Base-by-base conservation (phyloP, 1,140 invertebrate species). In the Hormaphis cornu region DNA sequence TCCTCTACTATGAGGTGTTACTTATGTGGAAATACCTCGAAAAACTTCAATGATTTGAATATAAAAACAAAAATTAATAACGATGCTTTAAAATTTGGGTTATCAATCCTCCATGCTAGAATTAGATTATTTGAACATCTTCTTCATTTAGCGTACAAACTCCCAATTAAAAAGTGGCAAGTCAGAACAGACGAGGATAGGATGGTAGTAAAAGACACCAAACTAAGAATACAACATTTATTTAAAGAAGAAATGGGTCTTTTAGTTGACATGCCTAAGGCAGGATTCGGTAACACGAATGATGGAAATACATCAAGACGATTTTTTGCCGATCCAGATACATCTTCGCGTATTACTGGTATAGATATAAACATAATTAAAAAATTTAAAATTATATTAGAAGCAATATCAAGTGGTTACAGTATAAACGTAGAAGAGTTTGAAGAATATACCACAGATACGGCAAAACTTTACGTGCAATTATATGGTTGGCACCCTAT, bases 41-140 rank as follows among this genome's bases (percentile, higher is more conserved):
- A 76, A 75, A 61, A 77, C 7, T 78, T 80, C 58, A 80, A 80
- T 69, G 72, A 76, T 40, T 69, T 78, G 12, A 58, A 72, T 28
- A n/a, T 72, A 6, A 20, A 63, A 72, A 74, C 61, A 74, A 63
- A 69, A 9, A 71, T 74, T 63, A 74, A 12, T 63, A 71, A 50
- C 33, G 66, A 59, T 8, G 14, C 7, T 40, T 40, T 40, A 40
- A 14, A 14, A 40, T 40, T 40, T 40, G 14, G 37, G 7, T 40
- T 40, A 40, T 8, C 37, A 8, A 14, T 40, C 14, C 14, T 40
- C 7, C 37, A 40, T 40, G 37, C 7, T 7, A 8, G 37, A 14
- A 40, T 40, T 40, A 7, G 37, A 40, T 8, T 40, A 14, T 40
- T 40, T 40, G 37, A 40, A 40, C 14, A 14, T 40, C 37, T 40